A percentile compares a stretch with the other conserved stretches of the same genome.
Evolutionary conservation across 2,797 vertebrate genomes (phyloP).

Genomic region (Megalops cyprinoides): DNA sequence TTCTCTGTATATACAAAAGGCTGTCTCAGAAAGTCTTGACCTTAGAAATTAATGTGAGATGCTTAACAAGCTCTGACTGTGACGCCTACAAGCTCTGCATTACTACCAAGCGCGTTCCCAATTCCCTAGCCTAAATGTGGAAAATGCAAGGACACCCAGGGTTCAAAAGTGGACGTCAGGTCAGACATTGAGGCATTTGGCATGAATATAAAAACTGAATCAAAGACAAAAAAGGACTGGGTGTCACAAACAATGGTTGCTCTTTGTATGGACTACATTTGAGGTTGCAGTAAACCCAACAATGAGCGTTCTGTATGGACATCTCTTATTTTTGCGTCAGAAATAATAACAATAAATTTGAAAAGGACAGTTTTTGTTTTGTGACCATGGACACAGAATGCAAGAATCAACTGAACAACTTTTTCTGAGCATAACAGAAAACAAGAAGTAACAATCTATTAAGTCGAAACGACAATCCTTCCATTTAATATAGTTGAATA

Average conservation of each 20-base stretch:
- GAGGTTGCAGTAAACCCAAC: no score
- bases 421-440: no score
- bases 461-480: no score
- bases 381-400: no score
- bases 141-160: slow-evolving; percentile 15
- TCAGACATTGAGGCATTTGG: slow-evolving; percentile 3
- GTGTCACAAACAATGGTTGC: background rate
- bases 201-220: slow-evolving; percentile 9
- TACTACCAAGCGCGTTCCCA: slow-evolving; percentile 6
- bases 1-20: slow-evolving; percentile 39
- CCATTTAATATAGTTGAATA: no score
- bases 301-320: no score
- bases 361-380: no score
- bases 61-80: background rate
- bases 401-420: no score
- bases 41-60: slow-evolving; percentile 21
- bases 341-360: no score
- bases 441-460: no score
- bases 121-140: slow-evolving; percentile 27
- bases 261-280: background rate
- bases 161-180: slow-evolving; percentile 1
- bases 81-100: slow-evolving; percentile 17
- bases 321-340: no score
- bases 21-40: slow-evolving; percentile 26
- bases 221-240: background rate